Percentiles rank a stretch among this genome's conserved stretches.
Conservation (phyloP, 2,888 invertebrate species). For the Seladonia tumulorum region DNA sequence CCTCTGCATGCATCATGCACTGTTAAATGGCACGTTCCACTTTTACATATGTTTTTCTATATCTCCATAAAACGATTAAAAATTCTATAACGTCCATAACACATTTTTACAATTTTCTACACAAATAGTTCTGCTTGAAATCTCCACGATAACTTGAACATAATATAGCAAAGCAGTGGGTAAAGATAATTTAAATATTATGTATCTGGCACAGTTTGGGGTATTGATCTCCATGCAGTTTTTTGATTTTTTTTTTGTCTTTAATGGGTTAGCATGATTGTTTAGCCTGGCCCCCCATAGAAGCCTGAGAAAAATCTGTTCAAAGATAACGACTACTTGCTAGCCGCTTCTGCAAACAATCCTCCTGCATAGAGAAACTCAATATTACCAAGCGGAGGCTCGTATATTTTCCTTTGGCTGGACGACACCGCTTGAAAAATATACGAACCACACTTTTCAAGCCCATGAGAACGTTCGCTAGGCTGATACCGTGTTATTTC, state of each 20-base stretch:
- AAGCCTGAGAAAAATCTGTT: constrained; percentile 53
- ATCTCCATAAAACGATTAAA: too few species aligned
- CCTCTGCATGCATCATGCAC: constrained; percentile 76
- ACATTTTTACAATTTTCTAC: too few species aligned
- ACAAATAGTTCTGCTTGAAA: too few species aligned
- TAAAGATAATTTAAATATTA: neutral
- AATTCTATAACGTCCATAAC: too few species aligned
- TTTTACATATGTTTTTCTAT: too few species aligned
- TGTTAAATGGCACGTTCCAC: constrained; percentile 70
- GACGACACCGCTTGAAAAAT: constrained; percentile 72
- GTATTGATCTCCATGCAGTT: neutral
- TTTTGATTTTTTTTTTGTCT: neutral
- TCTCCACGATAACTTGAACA: neutral
- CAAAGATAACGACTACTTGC: constrained; percentile 41
- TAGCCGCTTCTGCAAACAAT: constrained; percentile 44
- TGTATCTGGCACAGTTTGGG: neutral
- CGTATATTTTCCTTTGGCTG: constrained; percentile 73
- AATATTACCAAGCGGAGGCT: constrained; percentile 66
- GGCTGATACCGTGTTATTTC: constrained; percentile 53
- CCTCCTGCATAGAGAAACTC: constrained; percentile 64
- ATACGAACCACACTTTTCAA: constrained; percentile 65
- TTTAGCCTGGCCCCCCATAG: constrained; percentile 12
- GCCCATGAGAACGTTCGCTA: constrained; percentile 55
- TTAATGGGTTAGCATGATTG: constrained; percentile 29
- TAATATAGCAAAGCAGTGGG: neutral